Evolutionary conservation across 2,888 invertebrate genomes (phyloP).

Genomic region (Apodemia hepburni): DNA sequence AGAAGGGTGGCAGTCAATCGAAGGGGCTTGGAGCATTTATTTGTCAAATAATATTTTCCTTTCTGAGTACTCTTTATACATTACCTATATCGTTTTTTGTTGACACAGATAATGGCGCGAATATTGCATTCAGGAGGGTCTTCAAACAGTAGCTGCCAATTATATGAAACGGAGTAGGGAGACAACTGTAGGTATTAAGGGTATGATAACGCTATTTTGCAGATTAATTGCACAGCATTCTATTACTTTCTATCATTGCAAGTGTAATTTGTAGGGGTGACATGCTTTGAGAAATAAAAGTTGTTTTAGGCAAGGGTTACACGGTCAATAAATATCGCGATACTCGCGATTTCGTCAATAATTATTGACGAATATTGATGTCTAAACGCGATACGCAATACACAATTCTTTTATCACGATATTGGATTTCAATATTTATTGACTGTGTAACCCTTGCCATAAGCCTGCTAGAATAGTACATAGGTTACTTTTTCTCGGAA

Average conservation of each 20-base stretch:
- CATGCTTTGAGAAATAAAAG: too few species aligned
- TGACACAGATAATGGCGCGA: constrained; percentile 63
- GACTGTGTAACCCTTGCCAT: too few species aligned
- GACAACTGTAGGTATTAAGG: constrained; percentile 22
- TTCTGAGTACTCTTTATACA: constrained; percentile 43
- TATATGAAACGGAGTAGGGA: constrained; percentile 19
- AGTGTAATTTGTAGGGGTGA: too few species aligned
- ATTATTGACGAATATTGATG: too few species aligned
- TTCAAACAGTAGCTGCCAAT: constrained; percentile 27
- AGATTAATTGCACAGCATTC: neutral
- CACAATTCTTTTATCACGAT: too few species aligned
- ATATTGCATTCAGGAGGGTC: constrained; percentile 44
- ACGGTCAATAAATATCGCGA: too few species aligned
- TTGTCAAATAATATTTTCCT: constrained; percentile 56
- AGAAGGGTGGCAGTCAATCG: constrained; percentile 47
- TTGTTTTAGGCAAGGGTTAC: too few species aligned
- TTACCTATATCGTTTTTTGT: constrained; percentile 53
- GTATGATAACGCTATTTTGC: neutral
- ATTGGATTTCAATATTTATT: too few species aligned
- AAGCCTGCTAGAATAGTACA: too few species aligned
- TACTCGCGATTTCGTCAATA: too few species aligned
- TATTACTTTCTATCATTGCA: neutral
- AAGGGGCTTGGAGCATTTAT: constrained; percentile 43
- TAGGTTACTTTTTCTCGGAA: too few species aligned
- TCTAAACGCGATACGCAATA: too few species aligned